These are phyloP conservation scores for Allobates femoralis DNA, from an alignment of 2,797 vertebrate genomes.

Conservation along the genomic window DNA sequence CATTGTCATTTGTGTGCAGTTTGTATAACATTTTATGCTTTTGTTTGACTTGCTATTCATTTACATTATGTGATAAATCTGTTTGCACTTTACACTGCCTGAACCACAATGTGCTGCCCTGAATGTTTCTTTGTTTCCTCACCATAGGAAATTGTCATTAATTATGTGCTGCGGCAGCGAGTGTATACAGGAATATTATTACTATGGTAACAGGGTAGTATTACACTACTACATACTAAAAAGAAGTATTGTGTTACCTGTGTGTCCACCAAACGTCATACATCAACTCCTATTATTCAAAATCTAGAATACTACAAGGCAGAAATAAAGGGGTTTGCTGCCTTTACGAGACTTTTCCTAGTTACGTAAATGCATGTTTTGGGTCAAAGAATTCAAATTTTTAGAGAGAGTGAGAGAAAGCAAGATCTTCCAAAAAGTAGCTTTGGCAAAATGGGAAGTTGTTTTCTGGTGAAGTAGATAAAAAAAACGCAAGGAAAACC, in stretches of 20 bases:
- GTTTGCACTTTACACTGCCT: not conserved
- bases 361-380: too few species aligned
- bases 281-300: not conserved
- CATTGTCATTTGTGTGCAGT: not conserved
- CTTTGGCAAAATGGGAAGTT: too few species aligned
- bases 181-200: not conserved
- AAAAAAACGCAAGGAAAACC: too few species aligned
- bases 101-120: not conserved
- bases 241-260: not conserved
- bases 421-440: too few species aligned
- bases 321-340: too few species aligned
- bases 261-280: not conserved
- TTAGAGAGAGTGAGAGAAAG: too few species aligned
- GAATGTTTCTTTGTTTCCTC: not conserved
- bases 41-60: not conserved
- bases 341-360: too few species aligned
- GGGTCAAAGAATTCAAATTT: too few species aligned
- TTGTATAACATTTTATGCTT: not conserved
- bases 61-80: not conserved
- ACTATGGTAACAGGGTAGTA: not conserved
- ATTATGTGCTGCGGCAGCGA: not conserved
- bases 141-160: conserved; percentile 10
- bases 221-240: too few species aligned
- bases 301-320: too few species aligned
- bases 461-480: too few species aligned